Conservation (phyloP, 1,140 invertebrate genomes). For the Phthorimaea operculella region DNA sequence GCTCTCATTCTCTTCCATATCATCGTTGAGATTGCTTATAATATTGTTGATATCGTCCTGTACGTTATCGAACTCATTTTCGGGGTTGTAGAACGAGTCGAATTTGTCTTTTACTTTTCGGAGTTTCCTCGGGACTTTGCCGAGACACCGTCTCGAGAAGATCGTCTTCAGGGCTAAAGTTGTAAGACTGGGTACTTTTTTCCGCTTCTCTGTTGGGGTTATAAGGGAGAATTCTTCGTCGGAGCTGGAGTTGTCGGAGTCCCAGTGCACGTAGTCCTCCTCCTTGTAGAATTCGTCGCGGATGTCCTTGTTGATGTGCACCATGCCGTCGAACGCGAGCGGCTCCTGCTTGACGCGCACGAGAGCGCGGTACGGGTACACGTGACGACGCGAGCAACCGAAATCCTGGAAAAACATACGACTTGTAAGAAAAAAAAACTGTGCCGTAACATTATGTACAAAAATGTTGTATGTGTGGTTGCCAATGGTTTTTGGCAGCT, state of each 20-base stretch:
- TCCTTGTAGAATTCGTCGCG: conserved; percentile 23
- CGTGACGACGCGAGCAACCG: conserved; percentile 29
- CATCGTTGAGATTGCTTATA: conserved; percentile 29
- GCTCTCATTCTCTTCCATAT: conserved; percentile 14
- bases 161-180: conserved; percentile 32
- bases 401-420: conserved; percentile 30
- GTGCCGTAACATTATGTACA: conserved; percentile 2
- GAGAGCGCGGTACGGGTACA: conserved; percentile 35
- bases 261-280: conserved; percentile 37
- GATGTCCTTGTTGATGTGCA: conserved; percentile 32
- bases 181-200: conserved; percentile 19
- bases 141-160: conserved; percentile 34
- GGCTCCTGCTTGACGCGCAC: conserved; percentile 25
- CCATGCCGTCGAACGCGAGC: conserved; percentile 27
- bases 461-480: too few species aligned
- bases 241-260: conserved; percentile 28
- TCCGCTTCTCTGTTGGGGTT: conserved; percentile 8
- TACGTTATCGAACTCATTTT: conserved; percentile 24
- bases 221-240: conserved; percentile 16
- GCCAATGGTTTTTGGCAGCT: too few species aligned
- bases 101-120: conserved; percentile 27
- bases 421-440: conserved; percentile 12
- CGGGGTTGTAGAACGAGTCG: conserved; percentile 7
- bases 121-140: conserved; percentile 36
- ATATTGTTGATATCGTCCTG: conserved; percentile 24